Percentiles rank a stretch among this genome's conserved stretches.
phyloP scores from a whole-genome alignment of 2,888 invertebrate species.

The Conchocele bisecta region DNA sequence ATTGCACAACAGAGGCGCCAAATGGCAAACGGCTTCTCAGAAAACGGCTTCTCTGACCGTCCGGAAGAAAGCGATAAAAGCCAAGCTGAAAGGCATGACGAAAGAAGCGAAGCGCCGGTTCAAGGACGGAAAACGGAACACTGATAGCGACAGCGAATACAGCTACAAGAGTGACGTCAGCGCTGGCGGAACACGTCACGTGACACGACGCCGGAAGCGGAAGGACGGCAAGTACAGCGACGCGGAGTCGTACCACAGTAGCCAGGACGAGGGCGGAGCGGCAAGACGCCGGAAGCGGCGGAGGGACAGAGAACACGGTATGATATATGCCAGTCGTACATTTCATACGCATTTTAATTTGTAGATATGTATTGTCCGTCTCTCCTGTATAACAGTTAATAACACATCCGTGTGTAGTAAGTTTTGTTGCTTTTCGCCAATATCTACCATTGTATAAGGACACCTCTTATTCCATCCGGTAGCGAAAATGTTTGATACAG shows the following conservation, averaged over 20 bases:
- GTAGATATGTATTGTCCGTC: too few relatives aligned
- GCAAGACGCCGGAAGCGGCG: constrained; percentile 68
- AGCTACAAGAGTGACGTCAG: constrained; percentile 75
- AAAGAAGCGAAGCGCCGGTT: constrained; percentile 59
- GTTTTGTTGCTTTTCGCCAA: too few relatives aligned
- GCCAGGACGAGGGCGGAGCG: constrained; percentile 77
- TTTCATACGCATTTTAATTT: too few relatives aligned
- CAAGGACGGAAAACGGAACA: constrained; percentile 73
- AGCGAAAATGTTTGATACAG: too few relatives aligned
- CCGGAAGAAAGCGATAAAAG: constrained; percentile 47
- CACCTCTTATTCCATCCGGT: too few relatives aligned
- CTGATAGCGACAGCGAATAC: constrained; percentile 77
- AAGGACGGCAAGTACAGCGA: constrained; percentile 76
- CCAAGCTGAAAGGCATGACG: constrained; percentile 62
- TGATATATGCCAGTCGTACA: too few relatives aligned
- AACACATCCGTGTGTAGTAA: too few relatives aligned
- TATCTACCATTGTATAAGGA: too few relatives aligned
- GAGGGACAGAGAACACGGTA: constrained; percentile 72
- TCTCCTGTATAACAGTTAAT: too few relatives aligned
- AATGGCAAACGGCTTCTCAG: not conserved
- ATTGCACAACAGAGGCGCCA: too few relatives aligned
- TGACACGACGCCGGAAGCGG: constrained; percentile 66
- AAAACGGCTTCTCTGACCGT: not conserved
- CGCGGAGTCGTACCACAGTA: constrained; percentile 77
- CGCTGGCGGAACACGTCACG: constrained; percentile 78